Evolutionary conservation across 2,797 vertebrate genomes (phyloP).

Genomic region (Lepilemur ruficaudatus): DNA sequence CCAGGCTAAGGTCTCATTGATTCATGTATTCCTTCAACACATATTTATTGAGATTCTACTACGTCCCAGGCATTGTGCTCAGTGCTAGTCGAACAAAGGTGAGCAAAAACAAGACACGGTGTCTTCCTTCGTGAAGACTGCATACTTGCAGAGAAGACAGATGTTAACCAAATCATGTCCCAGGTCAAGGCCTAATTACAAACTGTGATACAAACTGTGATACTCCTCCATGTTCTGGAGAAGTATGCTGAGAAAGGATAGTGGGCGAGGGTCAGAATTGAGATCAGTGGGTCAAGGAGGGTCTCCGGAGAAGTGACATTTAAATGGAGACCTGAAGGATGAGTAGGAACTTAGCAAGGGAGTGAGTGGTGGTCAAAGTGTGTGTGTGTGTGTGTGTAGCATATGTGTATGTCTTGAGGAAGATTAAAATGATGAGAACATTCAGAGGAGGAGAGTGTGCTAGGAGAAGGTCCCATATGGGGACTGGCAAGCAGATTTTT

Average conservation of each 20-base stretch:
- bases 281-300: neutral
- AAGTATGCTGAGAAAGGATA: neutral
- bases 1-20: neutral
- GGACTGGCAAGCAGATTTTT: neutral
- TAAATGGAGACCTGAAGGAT: neutral
- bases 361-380: neutral
- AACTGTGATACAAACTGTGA: neutral
- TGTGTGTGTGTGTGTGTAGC: neutral
- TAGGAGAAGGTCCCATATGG: neutral
- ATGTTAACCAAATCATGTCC: neutral
- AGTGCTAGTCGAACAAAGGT: neutral
- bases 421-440: neutral
- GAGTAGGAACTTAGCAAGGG: neutral
- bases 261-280: neutral
- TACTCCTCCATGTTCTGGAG: neutral
- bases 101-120: neutral
- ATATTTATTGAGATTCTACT: neutral
- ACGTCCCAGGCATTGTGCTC: neutral
- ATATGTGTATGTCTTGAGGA: neutral
- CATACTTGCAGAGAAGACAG: neutral
- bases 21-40: neutral
- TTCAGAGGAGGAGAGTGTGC: neutral
- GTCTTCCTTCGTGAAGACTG: neutral
- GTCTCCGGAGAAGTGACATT: neutral
- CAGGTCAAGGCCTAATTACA: neutral